Evolutionary conservation across 2,113 vertebrate genomes (phyloP).

Genomic region (Brachionichthys hirsutus): DNA sequence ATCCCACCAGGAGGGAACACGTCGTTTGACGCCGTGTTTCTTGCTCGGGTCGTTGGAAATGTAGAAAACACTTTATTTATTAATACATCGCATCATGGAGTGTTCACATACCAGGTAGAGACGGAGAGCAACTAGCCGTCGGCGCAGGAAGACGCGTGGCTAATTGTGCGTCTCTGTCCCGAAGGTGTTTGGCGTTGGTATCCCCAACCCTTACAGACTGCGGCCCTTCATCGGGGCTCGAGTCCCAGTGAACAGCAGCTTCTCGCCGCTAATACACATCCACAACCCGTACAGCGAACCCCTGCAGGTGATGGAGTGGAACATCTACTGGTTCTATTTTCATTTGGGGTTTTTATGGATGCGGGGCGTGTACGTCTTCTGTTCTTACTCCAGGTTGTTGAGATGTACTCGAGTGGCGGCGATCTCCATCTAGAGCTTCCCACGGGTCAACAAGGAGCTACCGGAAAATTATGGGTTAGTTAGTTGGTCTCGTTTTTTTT

Average conservation of each 20-base stretch:
- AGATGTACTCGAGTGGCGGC: constrained; percentile 98
- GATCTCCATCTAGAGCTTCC: constrained; percentile 97
- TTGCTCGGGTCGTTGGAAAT: constrained; percentile 96
- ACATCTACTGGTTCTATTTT: too few relatives aligned
- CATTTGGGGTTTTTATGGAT: too few relatives aligned
- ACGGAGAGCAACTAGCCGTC: background rate
- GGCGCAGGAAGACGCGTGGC: background rate
- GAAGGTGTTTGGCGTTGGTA: constrained; percentile 97
- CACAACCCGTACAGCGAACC: constrained; percentile 97
- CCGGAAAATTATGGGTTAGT: constrained; percentile 92
- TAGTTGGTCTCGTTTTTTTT: background rate
- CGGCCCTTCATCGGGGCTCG: constrained; percentile 96
- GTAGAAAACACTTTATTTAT: constrained; percentile 99
- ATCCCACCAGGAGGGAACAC: constrained; percentile 98
- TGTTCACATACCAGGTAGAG: constrained; percentile 99
- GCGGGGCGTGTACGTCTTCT: background rate
- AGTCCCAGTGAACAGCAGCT: constrained; percentile 98
- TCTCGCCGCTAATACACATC: constrained; percentile 97
- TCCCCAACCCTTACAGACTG: constrained; percentile 95
- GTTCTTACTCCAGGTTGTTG: constrained; percentile 84
- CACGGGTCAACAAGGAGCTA: constrained; percentile 94
- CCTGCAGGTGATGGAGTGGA: constrained; percentile 83
- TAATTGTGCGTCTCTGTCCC: constrained; percentile 9
- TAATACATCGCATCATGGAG: constrained; percentile 98
- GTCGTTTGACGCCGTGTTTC: constrained; percentile 98